Conservation (phyloP, 92 coral and sea anemone genomes). For the Parazoanthus swiftii region DNA sequence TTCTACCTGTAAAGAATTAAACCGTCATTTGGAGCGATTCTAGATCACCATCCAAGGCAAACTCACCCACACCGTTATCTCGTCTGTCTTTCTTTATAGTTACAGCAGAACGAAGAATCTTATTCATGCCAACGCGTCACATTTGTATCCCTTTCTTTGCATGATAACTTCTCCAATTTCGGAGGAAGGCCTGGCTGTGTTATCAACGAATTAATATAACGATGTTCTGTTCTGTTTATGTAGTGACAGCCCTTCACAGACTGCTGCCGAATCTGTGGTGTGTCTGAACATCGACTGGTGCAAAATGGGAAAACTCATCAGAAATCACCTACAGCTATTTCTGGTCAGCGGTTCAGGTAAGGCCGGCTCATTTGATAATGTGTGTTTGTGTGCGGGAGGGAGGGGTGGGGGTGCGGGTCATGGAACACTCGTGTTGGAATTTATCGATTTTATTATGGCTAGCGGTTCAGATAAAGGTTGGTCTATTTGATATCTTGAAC, state of each 20-base stretch:
- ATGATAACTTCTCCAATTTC: background rate
- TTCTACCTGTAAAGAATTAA: too few species aligned
- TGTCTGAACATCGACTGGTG: slow-evolving; percentile 73
- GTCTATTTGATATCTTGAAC: too few species aligned
- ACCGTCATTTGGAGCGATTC: too few species aligned
- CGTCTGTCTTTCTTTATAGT: too few species aligned
- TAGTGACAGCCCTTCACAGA: slow-evolving; percentile 59
- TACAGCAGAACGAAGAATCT: too few species aligned
- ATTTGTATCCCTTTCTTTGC: background rate
- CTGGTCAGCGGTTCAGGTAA: slow-evolving; percentile 59
- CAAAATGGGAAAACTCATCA: slow-evolving; percentile 49
- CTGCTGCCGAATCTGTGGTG: slow-evolving; percentile 76
- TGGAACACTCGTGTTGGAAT: background rate
- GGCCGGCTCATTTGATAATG: background rate
- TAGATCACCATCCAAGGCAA: too few species aligned
- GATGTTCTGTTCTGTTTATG: background rate
- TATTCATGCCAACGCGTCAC: too few species aligned
- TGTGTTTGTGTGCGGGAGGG: background rate
- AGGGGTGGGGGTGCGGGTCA: background rate
- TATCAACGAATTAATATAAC: background rate
- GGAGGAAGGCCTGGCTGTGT: background rate
- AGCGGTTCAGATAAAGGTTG: too few species aligned
- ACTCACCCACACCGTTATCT: too few species aligned
- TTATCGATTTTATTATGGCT: too few species aligned
- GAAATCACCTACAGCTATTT: slow-evolving; percentile 55